phyloP scores from a whole-genome alignment of 2,888 invertebrate genomes.

The Nyleta sp. region DNA sequence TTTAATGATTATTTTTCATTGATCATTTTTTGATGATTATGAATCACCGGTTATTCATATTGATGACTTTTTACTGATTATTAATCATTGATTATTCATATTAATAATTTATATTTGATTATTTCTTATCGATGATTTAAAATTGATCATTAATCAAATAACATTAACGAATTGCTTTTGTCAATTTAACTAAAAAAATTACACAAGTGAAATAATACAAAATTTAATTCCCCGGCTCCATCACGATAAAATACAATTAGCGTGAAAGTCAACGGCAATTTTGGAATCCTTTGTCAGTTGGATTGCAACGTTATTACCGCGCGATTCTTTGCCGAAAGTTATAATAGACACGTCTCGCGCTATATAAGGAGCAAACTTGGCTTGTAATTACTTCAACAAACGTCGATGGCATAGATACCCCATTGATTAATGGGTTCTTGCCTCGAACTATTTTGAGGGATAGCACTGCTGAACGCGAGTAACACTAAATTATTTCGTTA shows the following conservation, averaged over 20 bases:
- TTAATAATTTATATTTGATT: too few relatives aligned
- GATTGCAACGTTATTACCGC: constrained; percentile 29
- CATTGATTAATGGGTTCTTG: constrained; percentile 42
- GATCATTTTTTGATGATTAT: too few relatives aligned
- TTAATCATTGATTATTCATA: too few relatives aligned
- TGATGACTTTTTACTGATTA: too few relatives aligned
- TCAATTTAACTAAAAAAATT: too few relatives aligned
- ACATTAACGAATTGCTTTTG: too few relatives aligned
- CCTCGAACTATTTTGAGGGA: constrained; percentile 39
- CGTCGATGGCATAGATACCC: constrained; percentile 44
- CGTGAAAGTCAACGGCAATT: constrained; percentile 26
- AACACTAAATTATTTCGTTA: constrained; percentile 2
- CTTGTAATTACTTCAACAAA: constrained; percentile 40
- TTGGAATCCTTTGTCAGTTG: constrained; percentile 37
- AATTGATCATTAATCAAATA: too few relatives aligned
- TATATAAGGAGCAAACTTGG: constrained; percentile 26
- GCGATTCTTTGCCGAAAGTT: constrained; percentile 36
- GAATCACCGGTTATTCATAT: too few relatives aligned
- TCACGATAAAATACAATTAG: constrained; percentile 18
- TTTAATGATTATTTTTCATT: too few relatives aligned
- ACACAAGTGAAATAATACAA: too few relatives aligned
- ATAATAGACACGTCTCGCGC: constrained; percentile 36
- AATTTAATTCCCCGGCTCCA: too few relatives aligned
- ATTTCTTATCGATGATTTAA: too few relatives aligned
- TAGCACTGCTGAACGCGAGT: constrained; percentile 10